Conservation (phyloP, 2,113 vertebrate species). For the human region DNA sequence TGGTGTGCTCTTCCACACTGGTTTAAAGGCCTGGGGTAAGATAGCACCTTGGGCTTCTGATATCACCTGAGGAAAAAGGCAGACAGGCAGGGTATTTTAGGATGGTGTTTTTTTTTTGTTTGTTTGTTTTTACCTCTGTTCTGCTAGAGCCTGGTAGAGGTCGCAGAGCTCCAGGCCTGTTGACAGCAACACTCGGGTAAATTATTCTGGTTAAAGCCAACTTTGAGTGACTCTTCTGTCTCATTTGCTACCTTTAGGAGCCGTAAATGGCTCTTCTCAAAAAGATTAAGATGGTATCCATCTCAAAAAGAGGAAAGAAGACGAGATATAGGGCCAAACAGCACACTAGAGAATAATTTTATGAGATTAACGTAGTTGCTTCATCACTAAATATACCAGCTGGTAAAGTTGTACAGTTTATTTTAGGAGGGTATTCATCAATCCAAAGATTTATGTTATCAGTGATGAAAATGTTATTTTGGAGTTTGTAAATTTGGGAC, state of each 20-base stretch:
- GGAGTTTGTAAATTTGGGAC: constrained; percentile 25
- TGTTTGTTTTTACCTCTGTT: background rate
- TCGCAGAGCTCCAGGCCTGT: fast-evolving
- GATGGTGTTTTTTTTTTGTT: background rate
- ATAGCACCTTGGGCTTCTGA: background rate
- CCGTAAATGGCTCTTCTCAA: constrained; percentile 18
- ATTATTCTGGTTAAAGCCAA: background rate
- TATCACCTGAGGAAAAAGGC: background rate
- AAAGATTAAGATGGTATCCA: constrained; percentile 38
- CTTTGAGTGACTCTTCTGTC: constrained; percentile 32
- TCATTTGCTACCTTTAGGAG: constrained; percentile 25
- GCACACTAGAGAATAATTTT: constrained; percentile 62
- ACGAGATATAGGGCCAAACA: constrained; percentile 10
- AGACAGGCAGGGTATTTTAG: background rate
- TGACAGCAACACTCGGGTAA: background rate
- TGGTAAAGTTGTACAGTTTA: constrained; percentile 28
- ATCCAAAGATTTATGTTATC: constrained; percentile 43
- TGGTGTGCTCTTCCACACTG: background rate
- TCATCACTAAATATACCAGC: constrained; percentile 41
- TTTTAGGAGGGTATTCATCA: constrained; percentile 53
- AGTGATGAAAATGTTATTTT: constrained; percentile 41
- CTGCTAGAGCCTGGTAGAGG: background rate
- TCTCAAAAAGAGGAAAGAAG: constrained; percentile 46
- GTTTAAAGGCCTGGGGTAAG: background rate
- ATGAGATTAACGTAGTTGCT: constrained; percentile 68